A percentile compares a stretch with the other conserved stretches of the same genome.
phyloP scores from a whole-genome alignment of 2,888 invertebrate species.

The Drosophila rubida region DNA sequence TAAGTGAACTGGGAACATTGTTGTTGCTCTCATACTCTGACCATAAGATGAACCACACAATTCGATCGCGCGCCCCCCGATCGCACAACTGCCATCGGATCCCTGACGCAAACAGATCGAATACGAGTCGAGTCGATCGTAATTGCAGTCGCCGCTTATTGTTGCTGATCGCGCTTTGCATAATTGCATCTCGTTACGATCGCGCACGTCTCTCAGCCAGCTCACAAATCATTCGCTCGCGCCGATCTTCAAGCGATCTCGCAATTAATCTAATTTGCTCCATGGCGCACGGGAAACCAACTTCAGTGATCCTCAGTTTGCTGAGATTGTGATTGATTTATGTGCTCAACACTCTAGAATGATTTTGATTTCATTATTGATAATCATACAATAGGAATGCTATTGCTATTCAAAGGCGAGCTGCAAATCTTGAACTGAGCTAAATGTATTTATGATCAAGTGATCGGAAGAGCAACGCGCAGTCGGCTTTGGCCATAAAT shows the following conservation, averaged over 20 bases:
- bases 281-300: too few species aligned
- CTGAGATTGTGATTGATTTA: too few species aligned
- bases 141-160: constrained; percentile 3
- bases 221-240: neutral
- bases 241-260: neutral
- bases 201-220: too few species aligned
- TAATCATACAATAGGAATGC: too few species aligned
- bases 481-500: constrained; percentile 22
- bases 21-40: constrained; percentile 44
- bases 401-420: too few species aligned
- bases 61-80: constrained; percentile 8
- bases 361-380: too few species aligned
- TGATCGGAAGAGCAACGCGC: constrained; percentile 21
- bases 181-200: neutral
- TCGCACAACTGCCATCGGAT: neutral
- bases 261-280: too few species aligned
- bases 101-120: constrained; percentile 7
- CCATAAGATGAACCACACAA: constrained; percentile 31
- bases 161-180: constrained; percentile 2
- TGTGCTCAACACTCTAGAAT: too few species aligned
- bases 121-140: neutral
- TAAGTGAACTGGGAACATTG: constrained; percentile 41
- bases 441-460: too few species aligned
- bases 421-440: too few species aligned
- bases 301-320: too few species aligned